A percentile compares a stretch with the other conserved stretches of the same genome.
Evolutionary conservation across 2,797 vertebrate genomes (phyloP).

Genomic region (Channa striata): DNA sequence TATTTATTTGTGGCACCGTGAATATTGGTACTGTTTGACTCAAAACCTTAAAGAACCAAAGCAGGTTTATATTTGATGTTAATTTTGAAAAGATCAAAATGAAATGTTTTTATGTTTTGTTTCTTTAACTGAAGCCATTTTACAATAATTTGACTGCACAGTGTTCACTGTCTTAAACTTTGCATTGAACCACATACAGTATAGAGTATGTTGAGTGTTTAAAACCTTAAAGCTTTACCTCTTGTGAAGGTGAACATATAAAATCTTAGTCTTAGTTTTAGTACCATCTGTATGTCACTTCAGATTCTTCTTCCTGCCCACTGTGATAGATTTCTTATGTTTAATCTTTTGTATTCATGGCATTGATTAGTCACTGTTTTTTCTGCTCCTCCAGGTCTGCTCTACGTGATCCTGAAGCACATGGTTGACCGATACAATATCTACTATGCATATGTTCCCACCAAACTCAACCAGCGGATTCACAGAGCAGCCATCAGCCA

Average conservation of each 20-base stretch:
- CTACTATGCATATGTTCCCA: slow-evolving; percentile 96
- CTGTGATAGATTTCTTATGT: background rate
- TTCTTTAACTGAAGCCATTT: no score
- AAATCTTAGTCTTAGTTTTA: background rate
- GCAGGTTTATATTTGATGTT: no score
- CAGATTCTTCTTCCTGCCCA: background rate
- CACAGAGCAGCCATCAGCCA: slow-evolving; percentile 92
- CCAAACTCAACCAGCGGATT: slow-evolving; percentile 93
- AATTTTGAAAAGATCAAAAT: background rate
- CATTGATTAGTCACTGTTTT: slow-evolving; percentile 13
- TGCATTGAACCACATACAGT: no score
- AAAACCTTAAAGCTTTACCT: no score
- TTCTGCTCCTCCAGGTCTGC: slow-evolving; percentile 83
- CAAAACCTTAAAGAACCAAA: background rate
- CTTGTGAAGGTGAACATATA: no score
- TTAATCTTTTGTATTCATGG: background rate
- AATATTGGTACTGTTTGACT: background rate
- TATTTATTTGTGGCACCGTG: background rate
- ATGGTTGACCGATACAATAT: slow-evolving; percentile 98
- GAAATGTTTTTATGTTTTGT: no score
- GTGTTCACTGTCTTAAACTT: no score
- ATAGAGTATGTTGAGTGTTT: no score
- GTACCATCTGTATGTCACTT: no score
- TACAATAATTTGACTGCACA: no score
- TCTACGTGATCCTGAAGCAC: slow-evolving; percentile 96